Percentiles rank a stretch among this genome's conserved stretches.
phyloP scores from a whole-genome alignment of 2,113 vertebrate species.

The Stercorarius parasiticus region DNA sequence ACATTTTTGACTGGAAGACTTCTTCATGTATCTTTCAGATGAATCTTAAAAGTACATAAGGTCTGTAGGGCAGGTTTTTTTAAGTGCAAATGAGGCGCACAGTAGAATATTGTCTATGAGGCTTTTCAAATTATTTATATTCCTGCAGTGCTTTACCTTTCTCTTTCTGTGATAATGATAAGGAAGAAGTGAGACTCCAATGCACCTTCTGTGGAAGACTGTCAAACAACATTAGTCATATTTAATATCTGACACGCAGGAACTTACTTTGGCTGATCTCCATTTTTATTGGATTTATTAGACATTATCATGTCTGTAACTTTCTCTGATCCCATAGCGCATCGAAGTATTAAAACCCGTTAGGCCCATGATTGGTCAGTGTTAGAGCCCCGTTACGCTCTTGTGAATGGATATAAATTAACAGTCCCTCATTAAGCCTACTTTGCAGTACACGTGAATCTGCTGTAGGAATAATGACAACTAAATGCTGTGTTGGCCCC shows the following conservation, averaged over 20 bases:
- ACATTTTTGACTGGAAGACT: slow-evolving; percentile 79
- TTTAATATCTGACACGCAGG: slow-evolving; percentile 64
- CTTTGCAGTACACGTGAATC: slow-evolving; percentile 11
- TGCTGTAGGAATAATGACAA: slow-evolving; percentile 4
- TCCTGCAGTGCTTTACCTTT: slow-evolving; percentile 76
- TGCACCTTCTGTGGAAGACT: slow-evolving; percentile 47
- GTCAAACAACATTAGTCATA: slow-evolving; percentile 69
- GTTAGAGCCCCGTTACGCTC: not conserved
- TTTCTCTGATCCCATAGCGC: slow-evolving; percentile 10
- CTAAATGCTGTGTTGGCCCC: slow-evolving; percentile 29
- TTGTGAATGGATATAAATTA: slow-evolving; percentile 4
- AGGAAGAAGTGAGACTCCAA: slow-evolving; percentile 63
- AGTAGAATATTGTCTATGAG: slow-evolving; percentile 79
- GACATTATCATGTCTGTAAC: slow-evolving; percentile 30
- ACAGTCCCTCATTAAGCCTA: not conserved
- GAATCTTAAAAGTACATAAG: slow-evolving; percentile 84
- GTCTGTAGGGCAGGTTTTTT: slow-evolving; percentile 82
- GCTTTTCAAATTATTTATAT: slow-evolving; percentile 83
- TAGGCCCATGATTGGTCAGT: not conserved
- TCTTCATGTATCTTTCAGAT: slow-evolving; percentile 84
- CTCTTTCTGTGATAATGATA: slow-evolving; percentile 72
- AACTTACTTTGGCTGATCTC: slow-evolving; percentile 66
- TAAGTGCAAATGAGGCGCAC: slow-evolving; percentile 83
- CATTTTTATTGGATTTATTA: slow-evolving; percentile 70
- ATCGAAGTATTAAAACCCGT: not conserved